phyloP scores from a whole-genome alignment of 1,140 invertebrate genomes.

The Saccostrea echinata region DNA sequence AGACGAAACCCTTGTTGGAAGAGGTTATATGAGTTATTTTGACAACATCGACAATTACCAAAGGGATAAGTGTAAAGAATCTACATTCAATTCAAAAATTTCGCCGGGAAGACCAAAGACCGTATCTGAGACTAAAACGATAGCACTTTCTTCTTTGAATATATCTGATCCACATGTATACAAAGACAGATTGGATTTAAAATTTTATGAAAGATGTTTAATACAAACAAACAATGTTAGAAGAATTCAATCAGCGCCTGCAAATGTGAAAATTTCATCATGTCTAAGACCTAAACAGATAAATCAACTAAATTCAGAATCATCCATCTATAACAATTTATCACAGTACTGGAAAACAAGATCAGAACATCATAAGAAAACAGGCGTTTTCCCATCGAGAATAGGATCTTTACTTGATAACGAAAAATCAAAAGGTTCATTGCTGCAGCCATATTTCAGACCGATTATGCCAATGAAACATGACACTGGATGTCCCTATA shows the following conservation, averaged over 20 bases:
- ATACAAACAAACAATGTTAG: neutral
- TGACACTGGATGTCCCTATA: slow-evolving; percentile 49
- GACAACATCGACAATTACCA: neutral
- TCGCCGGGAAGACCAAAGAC: neutral
- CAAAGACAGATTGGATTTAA: neutral
- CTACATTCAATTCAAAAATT: neutral
- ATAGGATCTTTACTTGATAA: neutral
- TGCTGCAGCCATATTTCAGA: no score
- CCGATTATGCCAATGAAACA: neutral
- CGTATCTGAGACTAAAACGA: neutral
- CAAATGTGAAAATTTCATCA: neutral
- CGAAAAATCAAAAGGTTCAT: neutral
- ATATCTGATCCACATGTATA: neutral
- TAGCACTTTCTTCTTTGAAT: neutral
- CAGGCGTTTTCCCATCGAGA: neutral
- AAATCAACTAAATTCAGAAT: neutral
- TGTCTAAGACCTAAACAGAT: neutral
- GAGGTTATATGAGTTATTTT: neutral
- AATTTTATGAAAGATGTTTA: neutral
- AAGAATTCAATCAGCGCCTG: neutral
- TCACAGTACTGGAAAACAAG: neutral
- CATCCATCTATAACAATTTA: neutral
- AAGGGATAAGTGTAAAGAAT: neutral
- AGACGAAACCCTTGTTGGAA: neutral
- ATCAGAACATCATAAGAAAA: neutral